Evolutionary conservation across 2,888 invertebrate species (phyloP).

Genomic region (Amiota minor): DNA sequence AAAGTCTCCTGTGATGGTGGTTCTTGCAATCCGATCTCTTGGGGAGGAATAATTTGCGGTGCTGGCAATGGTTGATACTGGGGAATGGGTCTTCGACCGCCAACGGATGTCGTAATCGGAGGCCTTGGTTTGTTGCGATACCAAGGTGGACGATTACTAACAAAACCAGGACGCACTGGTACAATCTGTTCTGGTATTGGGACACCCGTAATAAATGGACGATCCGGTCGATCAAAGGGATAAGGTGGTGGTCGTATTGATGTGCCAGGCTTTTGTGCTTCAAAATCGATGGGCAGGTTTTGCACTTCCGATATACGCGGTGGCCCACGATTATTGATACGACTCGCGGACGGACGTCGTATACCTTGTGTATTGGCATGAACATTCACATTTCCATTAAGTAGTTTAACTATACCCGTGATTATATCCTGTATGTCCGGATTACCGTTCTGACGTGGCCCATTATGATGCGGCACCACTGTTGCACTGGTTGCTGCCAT

Average conservation of each 20-base stretch:
- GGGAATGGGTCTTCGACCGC: constrained; percentile 76
- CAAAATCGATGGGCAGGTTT: constrained; percentile 77
- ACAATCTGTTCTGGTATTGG: constrained; percentile 84
- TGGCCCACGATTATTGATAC: constrained; percentile 93
- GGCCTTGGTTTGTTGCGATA: constrained; percentile 78
- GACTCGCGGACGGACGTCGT: constrained; percentile 81
- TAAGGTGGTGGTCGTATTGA: constrained; percentile 75
- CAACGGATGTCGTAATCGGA: constrained; percentile 67
- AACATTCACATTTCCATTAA: constrained; percentile 91
- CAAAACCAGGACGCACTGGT: constrained; percentile 79
- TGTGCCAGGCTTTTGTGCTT: constrained; percentile 69
- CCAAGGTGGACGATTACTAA: constrained; percentile 79
- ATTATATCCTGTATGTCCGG: constrained; percentile 93
- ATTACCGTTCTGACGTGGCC: constrained; percentile 76
- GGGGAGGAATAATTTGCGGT: constrained; percentile 70
- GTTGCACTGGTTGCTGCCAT: constrained; percentile 66
- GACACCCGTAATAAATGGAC: constrained; percentile 80
- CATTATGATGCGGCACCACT: constrained; percentile 57
- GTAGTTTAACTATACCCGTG: constrained; percentile 88
- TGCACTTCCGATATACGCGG: constrained; percentile 87
- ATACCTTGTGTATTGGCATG: constrained; percentile 82
- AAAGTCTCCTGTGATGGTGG: constrained; percentile 29
- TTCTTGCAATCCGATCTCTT: constrained; percentile 33
- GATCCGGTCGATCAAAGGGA: constrained; percentile 81
- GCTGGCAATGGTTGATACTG: constrained; percentile 79